Evolutionary conservation across 2,888 invertebrate species (phyloP), one percentile per base, ranked within the genome.

Genomic region (Hipparchia semele): DNA sequence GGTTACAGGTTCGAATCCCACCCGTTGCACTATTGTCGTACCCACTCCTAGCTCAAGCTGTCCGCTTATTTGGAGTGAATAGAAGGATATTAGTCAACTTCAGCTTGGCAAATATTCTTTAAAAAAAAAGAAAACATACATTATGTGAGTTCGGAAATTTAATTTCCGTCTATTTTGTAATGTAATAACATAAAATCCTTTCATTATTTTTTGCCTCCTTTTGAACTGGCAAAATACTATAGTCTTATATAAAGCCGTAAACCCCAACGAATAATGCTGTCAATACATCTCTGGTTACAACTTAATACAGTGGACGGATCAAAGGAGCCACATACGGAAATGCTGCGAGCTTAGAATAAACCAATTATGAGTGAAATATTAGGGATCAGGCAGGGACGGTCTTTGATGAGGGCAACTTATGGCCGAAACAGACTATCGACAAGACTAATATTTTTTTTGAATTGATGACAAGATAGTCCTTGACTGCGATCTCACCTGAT

Each of bases 351-450:
- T 92, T 92, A 92, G 94, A 91, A 92, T 94, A 94, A 93, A 93
- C 94, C 94, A 94, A 94, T 94, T 94, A 94, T 92, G 92, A 92
- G 91, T 91, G 93, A 94, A 94, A 94, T 94, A 93, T 94, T 94
- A 92, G 92, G 93, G 93, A 94, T 93, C 92, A 92, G 89, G 84
- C 82, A 82, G 82, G 84, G 86, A 87, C 85, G 86, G 86, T 88
- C 92, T 94, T 94, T 94, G 94, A 93, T 94, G 92, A 90, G 86
- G 82, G 83, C 86, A 86, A 87, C 77, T 77, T 75, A 70, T 49
- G 76, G 59, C 33, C 4, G 70, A 23, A 33, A 62, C 67, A 76
- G 76, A 66, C 76, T 59, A 39, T 23, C 23, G 71, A 74, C 74
- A 68, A 49, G 45, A 23, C 56, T 6, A 6, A 60, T 5, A 39